Evolutionary conservation across 2,888 invertebrate species (phyloP), one percentile per base, ranked within the genome.

Genomic region (Pseudococcus jackbeardsleyi): DNA sequence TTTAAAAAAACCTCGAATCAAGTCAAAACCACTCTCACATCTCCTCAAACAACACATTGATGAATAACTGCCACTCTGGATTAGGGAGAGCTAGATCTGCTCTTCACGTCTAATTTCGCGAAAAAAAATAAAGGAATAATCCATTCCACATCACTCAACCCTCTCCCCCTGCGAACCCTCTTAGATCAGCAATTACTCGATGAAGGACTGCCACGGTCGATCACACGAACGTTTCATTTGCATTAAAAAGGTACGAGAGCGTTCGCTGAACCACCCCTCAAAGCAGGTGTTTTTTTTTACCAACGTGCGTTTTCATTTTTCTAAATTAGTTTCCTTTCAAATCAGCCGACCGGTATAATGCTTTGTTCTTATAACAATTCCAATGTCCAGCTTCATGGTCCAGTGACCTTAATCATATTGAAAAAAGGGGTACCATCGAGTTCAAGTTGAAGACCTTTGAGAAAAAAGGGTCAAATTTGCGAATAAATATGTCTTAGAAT

Each of bases 251-350:
- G 26, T 79, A 46, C 79, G n/a, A 79, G 77, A 77, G 15, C 79
- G 79, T 79, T 79, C 42, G 42, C 42, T n/a, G 42, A 79, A 79
- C 79, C 79, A 79, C 39, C 79, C 79, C 79, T 42, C 19, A 46
- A 64, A 17, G 79, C 79, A 79, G 79, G 79, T 79, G 79, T 42
- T 79, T 79, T n/a, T n/a, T 42, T 33, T 46, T 19, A 46, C 39
- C 79, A 46, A 46, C 42, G 79, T 46, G 39, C 79, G 39, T 42
- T 39, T 79, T 79, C 42, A 42, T 79, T 79, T 79, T 42, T 79
- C 79, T 79, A 79, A 79, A 79, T 79, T 79, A 79, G 79, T 79
- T 79, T 79, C 79, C 79, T 42, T 79, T 79, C 79, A 79, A 79
- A 17, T 79, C 79, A 79, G 19, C 79, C 42, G 42, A 79, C 79